Evolutionary conservation across 2,888 invertebrate species (phyloP).

Genomic region (Uloborus plumipes): DNA sequence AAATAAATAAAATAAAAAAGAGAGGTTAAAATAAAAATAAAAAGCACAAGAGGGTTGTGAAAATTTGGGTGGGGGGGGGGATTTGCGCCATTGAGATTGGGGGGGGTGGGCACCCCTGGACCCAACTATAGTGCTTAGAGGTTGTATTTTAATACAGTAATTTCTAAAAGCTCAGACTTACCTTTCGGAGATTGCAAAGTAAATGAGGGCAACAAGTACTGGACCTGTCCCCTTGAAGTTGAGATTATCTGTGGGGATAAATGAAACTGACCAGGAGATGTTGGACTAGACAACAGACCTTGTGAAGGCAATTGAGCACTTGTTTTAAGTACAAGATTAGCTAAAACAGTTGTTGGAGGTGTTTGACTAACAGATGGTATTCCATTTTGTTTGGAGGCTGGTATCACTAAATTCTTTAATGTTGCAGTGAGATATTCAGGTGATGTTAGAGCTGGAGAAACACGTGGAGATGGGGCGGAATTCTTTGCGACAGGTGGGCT

Average conservation of each 20-base stretch:
- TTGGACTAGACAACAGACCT: slow-evolving; percentile 43
- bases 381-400: slow-evolving; percentile 52
- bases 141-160: neutral
- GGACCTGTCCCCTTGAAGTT: slow-evolving; percentile 52
- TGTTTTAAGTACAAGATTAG: slow-evolving; percentile 55
- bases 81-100: too few relatives aligned
- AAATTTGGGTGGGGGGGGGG: too few relatives aligned
- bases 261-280: slow-evolving; percentile 57
- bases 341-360: slow-evolving; percentile 44
- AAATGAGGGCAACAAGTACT: slow-evolving; percentile 56
- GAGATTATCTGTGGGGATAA: slow-evolving; percentile 50
- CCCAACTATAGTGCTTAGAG: neutral
- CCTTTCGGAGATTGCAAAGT: slow-evolving; percentile 57
- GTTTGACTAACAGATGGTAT: slow-evolving; percentile 35
- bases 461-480: slow-evolving; percentile 37
- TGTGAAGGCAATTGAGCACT: slow-evolving; percentile 35
- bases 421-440: slow-evolving; percentile 56
- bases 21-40: neutral
- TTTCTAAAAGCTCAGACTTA: slow-evolving; percentile 9
- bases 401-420: slow-evolving; percentile 52
- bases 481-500: slow-evolving; percentile 45
- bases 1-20: neutral
- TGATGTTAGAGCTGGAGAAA: slow-evolving; percentile 36
- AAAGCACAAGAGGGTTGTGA: too few relatives aligned
- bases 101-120: neutral